Base-by-base conservation (phyloP, 2,113 vertebrate genomes). In the Odobenus rosmarus region DNA sequence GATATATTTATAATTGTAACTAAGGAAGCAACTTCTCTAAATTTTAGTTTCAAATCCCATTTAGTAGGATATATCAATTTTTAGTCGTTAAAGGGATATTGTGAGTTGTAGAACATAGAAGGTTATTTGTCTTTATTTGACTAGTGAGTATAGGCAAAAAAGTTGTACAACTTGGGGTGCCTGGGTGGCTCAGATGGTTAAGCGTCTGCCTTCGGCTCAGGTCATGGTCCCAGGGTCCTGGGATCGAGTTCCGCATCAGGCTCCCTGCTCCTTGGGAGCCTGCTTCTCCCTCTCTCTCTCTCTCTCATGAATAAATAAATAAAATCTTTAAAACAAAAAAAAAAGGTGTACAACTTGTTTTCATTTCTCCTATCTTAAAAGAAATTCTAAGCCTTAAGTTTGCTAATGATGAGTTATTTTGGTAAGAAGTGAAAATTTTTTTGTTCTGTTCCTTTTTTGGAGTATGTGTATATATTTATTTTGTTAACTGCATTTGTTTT, bases 361-460 rank as follows among this genome's bases (percentile, higher is more conserved):
- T 90, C 33, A 57, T 90, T 76, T 96, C 33, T 79, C 82, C 23
- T 59, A 11, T 80, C 46, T 82, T 76, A 87, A 96, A 96, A 92
- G 49, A 80, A 83, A 74, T 90, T 93, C 16, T 64, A 79, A 81
- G 16, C 19, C 42, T 93, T 87, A 83, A 76, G 15, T 85, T 95
- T 88, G 82, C 39, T 93, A 87, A 61, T 77, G 69, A 61, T 93
- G 49, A 93, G 28, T 94, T 62, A 89, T 92, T 95, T 95, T 85
- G 82, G 18, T 77, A 55, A 89, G 49, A 90, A 92, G 51, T 49
- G 55, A 69, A 76, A 23, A 36, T 89, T 93, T 49, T 94, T 93
- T 71, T 79, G 16, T 74, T 2, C 49, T 88, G 0, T 61, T 71
- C 28, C 67, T 39, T 53, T 92, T 95, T 79, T 55, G 57, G 39